Conservation (phyloP, 2,797 vertebrate species). For the Aeoliscus strigatus region DNA sequence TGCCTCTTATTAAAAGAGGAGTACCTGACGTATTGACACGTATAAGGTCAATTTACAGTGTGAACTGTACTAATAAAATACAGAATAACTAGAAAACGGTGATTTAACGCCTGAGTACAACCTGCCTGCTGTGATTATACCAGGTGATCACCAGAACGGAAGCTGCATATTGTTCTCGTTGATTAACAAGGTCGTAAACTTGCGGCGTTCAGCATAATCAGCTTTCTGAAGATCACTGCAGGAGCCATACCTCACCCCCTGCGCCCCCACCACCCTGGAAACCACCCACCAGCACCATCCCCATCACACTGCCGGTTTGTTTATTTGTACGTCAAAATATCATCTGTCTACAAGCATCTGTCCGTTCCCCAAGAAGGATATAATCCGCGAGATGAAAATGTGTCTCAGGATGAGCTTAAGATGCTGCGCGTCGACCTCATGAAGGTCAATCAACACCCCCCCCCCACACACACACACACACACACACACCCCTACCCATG, state of each 20-base stretch:
- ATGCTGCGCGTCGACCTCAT: slow-evolving; percentile 32
- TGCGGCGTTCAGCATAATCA: slow-evolving; percentile 43
- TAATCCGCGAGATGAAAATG: slow-evolving; percentile 87
- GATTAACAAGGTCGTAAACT: slow-evolving; percentile 49
- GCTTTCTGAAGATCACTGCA: slow-evolving; percentile 53
- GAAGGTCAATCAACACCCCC: neutral
- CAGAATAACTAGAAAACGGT: no score
- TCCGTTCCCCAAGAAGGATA: slow-evolving; percentile 65
- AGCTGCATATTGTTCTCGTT: slow-evolving; percentile 26
- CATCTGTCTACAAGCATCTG: slow-evolving; percentile 80
- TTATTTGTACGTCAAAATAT: slow-evolving; percentile 78
- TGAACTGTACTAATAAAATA: no score
- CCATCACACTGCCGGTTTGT: slow-evolving; percentile 63
- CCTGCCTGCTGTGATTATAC: slow-evolving; percentile 14
- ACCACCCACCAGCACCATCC: neutral
- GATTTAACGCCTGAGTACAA: no score
- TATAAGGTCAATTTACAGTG: no score
- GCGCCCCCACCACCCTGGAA: slow-evolving; percentile 4
- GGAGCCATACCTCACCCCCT: slow-evolving; percentile 46
- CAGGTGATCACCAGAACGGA: slow-evolving; percentile 2
- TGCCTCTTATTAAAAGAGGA: neutral
- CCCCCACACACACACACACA: no score
- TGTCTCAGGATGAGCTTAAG: slow-evolving; percentile 80
- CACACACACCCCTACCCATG: no score
- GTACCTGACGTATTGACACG: neutral